Conservation (phyloP, 2,113 vertebrate genomes). For the Taxidea taxus region DNA sequence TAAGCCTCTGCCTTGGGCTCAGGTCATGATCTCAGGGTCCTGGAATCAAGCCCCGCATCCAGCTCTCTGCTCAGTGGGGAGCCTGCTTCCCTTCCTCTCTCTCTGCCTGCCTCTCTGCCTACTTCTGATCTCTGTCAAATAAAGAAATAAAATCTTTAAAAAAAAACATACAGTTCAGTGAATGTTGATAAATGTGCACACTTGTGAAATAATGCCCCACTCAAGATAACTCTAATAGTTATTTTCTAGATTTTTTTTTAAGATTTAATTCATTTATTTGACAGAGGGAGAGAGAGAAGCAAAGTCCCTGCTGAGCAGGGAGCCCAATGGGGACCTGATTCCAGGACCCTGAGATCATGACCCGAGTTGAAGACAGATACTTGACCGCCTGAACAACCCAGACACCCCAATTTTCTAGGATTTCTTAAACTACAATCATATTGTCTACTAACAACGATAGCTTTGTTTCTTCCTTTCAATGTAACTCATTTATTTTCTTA, state of each 20-base stretch:
- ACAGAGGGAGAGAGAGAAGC: background rate
- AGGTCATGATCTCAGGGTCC: too few species aligned
- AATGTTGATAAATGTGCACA: background rate
- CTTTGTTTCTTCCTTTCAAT: background rate
- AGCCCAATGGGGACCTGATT: background rate
- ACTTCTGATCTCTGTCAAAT: too few species aligned
- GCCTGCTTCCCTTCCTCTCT: too few species aligned
- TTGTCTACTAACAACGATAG: background rate
- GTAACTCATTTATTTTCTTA: background rate
- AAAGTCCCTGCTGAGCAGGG: background rate
- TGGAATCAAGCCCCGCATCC: fast-evolving
- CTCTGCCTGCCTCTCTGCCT: too few species aligned
- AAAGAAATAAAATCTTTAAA: too few species aligned
- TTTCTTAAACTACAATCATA: background rate
- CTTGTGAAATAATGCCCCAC: background rate
- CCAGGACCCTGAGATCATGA: background rate
- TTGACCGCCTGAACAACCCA: too few species aligned
- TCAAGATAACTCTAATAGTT: background rate
- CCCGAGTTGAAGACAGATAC: background rate
- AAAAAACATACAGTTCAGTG: background rate
- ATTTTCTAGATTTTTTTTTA: background rate
- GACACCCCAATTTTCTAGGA: background rate
- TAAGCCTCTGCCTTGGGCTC: too few species aligned
- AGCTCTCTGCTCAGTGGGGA: too few species aligned
- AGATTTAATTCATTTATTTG: background rate